Evolutionary conservation across 2,797 vertebrate species (phyloP).

Genomic region (Melanogrammus aeglefinus): DNA sequence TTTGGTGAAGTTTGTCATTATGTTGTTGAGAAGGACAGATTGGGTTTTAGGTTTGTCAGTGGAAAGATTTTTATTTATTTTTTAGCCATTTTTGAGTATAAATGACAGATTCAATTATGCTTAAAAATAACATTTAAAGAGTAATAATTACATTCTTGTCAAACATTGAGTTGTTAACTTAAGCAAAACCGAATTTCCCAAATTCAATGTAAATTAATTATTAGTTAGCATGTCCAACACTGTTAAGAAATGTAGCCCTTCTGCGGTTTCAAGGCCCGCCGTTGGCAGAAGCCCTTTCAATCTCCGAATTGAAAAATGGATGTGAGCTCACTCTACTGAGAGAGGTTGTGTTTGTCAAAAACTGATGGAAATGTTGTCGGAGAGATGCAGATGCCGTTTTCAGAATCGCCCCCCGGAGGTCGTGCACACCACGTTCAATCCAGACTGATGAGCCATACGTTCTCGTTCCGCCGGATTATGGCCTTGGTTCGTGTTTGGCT

Average conservation of each 20-base stretch:
- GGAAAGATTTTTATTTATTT: background rate
- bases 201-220: background rate
- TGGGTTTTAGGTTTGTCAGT: conserved; percentile 7
- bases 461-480: too few relatives aligned
- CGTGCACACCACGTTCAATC: too few relatives aligned
- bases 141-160: background rate
- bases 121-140: background rate
- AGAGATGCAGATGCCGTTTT: too few relatives aligned
- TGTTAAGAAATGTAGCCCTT: background rate
- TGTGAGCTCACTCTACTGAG: background rate
- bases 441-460: too few relatives aligned
- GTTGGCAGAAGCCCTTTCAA: background rate
- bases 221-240: background rate
- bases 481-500: background rate
- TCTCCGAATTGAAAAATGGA: background rate
- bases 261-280: background rate
- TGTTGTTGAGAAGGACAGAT: conserved; percentile 48
- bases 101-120: too few relatives aligned
- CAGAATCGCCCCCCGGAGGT: too few relatives aligned
- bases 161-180: background rate
- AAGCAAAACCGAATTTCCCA: background rate
- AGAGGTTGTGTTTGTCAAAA: background rate
- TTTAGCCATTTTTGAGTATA: background rate
- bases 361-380: too few relatives aligned
- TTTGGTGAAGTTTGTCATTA: conserved; percentile 36